Conservation (phyloP, 2,113 vertebrate genomes). For the Pelodiscus sinensis region DNA sequence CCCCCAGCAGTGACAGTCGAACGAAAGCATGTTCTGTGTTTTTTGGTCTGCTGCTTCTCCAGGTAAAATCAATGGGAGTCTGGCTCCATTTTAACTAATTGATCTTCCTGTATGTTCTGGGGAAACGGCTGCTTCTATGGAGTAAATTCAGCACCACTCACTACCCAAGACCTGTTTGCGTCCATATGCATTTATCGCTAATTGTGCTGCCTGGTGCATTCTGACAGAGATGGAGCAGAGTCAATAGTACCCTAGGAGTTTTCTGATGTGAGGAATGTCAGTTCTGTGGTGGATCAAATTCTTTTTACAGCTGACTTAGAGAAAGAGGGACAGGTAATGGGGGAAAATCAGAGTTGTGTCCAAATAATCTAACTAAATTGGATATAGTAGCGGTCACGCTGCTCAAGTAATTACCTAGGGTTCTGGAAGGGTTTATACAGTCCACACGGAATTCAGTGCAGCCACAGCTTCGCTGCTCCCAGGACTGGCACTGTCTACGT, state of each 20-base stretch:
- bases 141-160: background rate
- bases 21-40: rapidly evolving
- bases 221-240: background rate
- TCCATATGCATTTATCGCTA: background rate
- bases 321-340: background rate
- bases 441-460: too few species aligned
- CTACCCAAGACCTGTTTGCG: background rate
- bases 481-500: too few species aligned
- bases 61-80: background rate
- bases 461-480: too few species aligned
- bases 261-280: background rate
- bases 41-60: background rate
- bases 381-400: too few species aligned
- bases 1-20: background rate
- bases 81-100: background rate
- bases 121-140: background rate
- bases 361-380: background rate
- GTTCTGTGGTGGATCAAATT: background rate
- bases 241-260: background rate
- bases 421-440: too few species aligned
- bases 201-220: rapidly evolving
- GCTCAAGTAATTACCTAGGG: too few species aligned
- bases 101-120: background rate
- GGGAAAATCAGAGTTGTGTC: background rate
- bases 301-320: background rate